Evolutionary conservation across 2,797 vertebrate species (phyloP).

Genomic region (Borostomias antarcticus): DNA sequence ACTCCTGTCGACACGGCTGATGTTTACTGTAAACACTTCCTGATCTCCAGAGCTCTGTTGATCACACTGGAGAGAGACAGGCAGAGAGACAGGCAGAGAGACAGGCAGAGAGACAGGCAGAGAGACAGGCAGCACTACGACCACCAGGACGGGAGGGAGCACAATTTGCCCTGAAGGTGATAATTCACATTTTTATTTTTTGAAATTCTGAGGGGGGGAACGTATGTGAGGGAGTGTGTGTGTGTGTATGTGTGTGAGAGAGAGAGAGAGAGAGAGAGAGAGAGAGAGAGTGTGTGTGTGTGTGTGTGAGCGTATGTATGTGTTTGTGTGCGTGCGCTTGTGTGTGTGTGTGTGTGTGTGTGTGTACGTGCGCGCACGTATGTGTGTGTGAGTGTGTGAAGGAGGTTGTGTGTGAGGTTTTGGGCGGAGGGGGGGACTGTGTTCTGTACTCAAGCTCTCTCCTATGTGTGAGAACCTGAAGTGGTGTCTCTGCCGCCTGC

Average conservation of each 20-base stretch:
- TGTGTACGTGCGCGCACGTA: no score
- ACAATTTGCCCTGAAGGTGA: constrained; percentile 70
- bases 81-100: no score
- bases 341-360: no score
- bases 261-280: constrained; percentile 1
- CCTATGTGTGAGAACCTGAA: constrained; percentile 58
- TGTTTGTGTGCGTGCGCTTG: no score
- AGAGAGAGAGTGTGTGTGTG: neutral
- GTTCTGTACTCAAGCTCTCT: constrained; percentile 39
- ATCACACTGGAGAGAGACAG: no score
- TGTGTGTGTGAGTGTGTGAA: no score
- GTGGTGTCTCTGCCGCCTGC: constrained; percentile 56
- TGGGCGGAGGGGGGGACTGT: neutral
- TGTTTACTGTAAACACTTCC: constrained; percentile 61
- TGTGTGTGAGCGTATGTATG: no score
- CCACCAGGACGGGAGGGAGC: constrained; percentile 66
- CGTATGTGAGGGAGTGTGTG: constrained; percentile 3
- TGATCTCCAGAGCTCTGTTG: constrained; percentile 54
- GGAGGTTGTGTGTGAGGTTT: neutral
- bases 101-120: no score
- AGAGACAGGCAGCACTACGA: constrained; percentile 62
- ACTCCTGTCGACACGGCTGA: constrained; percentile 19
- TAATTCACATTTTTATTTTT: constrained; percentile 39
- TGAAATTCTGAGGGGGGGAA: constrained; percentile 49
- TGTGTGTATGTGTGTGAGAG: constrained; percentile 23